Base-by-base conservation (phyloP, 2,888 invertebrate species). In the Panopea generosa region DNA sequence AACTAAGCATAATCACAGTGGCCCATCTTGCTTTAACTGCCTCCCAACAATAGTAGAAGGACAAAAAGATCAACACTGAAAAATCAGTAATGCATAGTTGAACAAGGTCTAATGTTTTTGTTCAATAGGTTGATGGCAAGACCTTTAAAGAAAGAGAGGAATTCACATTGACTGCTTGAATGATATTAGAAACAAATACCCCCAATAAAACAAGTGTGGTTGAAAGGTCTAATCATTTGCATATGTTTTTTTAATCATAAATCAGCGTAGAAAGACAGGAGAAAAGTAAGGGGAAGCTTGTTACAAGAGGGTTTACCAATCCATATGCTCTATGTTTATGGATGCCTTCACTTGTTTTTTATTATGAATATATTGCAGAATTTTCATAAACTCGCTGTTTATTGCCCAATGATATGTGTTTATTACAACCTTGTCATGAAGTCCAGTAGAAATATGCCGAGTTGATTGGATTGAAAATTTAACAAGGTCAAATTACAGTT, bases 341-440 rank as follows among this genome's bases (percentile, higher is more conserved):
- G 26, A 61, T 53, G 16, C 24, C 61, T 45, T n/a, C 24, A 29
- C n/a, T 29, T 11, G 38, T 53, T 56, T 66, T 57, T 55, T 20
- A 33, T 55, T 18, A n/a, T 24, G 22, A 2, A 24, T 22, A 3
- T 29, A 18, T 26, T 68, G 59, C 38, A 52, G 20, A n/a, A 18
- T 24, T 69, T 69, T 69, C 55, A 53, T 61, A 60, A 69, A 69
- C n/a, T n/a, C 11, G 59, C 33, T 2, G 24, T 69, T 69, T 55
- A 63, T 63, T 63, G 45, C 45, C 53, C 20, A 55, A 27, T 63
- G 22, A 55, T 61, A 61, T 45, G 60, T 29, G 27, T 18, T 69
- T 69, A 33, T 33, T 4, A 33, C 33, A 33, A 33, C 33, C 33
- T 33, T 4, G 33, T 33, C 11, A 11, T 4, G 33, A 11, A 33